These are phyloP conservation scores for Rotaria macrura DNA, from an alignment of 2,888 invertebrate genomes.

Conservation along the genomic window DNA sequence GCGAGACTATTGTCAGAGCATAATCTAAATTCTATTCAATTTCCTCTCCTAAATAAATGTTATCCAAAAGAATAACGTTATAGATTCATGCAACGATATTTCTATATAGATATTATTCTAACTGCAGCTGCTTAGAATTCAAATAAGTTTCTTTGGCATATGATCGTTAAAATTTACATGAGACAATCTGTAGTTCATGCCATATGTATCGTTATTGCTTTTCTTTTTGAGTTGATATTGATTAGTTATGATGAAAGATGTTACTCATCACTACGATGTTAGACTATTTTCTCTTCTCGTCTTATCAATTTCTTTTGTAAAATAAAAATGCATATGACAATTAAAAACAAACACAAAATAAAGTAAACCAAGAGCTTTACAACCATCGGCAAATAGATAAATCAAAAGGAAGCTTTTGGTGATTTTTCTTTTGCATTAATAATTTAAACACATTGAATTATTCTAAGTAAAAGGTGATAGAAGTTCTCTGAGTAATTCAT, in stretches of 20 bases:
- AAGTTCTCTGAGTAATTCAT: constrained; percentile 8
- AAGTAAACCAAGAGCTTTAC: neutral
- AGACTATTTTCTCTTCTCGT: neutral
- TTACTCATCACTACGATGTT: too few relatives aligned
- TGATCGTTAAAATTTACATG: too few relatives aligned
- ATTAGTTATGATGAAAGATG: neutral
- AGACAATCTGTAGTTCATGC: too few relatives aligned
- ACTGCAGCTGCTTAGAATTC: neutral
- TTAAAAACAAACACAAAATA: neutral
- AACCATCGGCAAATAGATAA: neutral
- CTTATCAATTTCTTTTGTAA: neutral
- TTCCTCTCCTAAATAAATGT: neutral
- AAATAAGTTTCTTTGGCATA: neutral
- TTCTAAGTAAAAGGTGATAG: constrained; percentile 1
- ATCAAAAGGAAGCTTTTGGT: neutral
- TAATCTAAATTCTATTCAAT: neutral
- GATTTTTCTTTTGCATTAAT: neutral
- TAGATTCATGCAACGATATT: neutral
- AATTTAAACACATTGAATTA: neutral
- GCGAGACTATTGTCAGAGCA: neutral
- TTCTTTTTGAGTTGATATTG: neutral
- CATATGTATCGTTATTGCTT: neutral
- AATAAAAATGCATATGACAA: constrained; percentile 9
- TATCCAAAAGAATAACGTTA: too few relatives aligned
- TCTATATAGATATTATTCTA: neutral